phyloP scores from a whole-genome alignment of 2,888 invertebrate species.

The Idaea aversata region DNA sequence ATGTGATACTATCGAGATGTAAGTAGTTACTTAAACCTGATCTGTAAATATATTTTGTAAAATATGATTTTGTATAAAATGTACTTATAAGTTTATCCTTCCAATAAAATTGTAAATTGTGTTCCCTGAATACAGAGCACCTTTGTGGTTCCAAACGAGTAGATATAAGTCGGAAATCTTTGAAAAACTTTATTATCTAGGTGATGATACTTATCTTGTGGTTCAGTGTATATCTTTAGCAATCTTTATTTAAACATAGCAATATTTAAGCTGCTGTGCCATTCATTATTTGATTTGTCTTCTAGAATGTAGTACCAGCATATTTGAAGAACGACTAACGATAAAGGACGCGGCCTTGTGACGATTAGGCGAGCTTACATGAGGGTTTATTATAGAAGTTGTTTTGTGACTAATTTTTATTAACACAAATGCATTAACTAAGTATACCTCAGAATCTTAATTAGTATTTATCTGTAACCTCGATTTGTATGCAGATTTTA shows the following conservation, averaged over 20 bases:
- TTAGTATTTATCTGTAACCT: not conserved
- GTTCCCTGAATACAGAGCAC: conserved; percentile 40
- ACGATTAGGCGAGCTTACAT: not conserved
- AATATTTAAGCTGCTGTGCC: conserved; percentile 9
- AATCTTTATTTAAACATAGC: conserved; percentile 10
- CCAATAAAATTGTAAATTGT: conserved; percentile 46
- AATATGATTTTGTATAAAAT: conserved; percentile 40
- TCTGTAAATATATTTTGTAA: conserved; percentile 67
- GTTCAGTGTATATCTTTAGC: conserved; percentile 4
- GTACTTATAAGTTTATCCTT: conserved; percentile 47
- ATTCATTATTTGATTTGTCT: not conserved
- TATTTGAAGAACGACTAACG: not conserved
- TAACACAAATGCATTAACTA: not conserved
- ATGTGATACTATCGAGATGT: conserved; percentile 75
- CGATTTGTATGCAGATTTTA: conserved; percentile 1
- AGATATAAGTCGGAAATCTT: conserved; percentile 33
- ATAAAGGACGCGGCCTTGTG: conserved; percentile 19
- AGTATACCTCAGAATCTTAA: not conserved
- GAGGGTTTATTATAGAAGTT: not conserved
- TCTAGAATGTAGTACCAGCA: not conserved
- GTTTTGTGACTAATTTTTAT: not conserved
- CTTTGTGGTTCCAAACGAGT: conserved; percentile 41
- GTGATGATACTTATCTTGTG: conserved; percentile 2
- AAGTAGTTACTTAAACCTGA: conserved; percentile 61
- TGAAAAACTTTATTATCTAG: conserved; percentile 20